Percentiles rank a stretch among this genome's conserved stretches.
phyloP scores from a whole-genome alignment of 2,888 invertebrate genomes.

The Drosophila demipolita region DNA sequence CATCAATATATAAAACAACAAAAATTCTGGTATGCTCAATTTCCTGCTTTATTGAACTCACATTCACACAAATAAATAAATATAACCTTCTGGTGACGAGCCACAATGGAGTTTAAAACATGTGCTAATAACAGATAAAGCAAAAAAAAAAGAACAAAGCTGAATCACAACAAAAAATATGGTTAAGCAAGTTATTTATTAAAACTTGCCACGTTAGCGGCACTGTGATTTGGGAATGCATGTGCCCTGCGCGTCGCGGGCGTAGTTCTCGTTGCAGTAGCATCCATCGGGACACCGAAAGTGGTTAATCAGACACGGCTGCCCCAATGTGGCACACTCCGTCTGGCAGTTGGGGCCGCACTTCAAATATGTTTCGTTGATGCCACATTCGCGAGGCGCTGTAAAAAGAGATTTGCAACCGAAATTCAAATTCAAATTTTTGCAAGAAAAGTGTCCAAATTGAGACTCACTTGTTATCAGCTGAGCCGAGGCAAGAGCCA shows the following conservation, averaged over 20 bases:
- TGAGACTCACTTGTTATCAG: slow-evolving; percentile 43
- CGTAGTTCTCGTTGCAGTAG: slow-evolving; percentile 80
- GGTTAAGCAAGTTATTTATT: slow-evolving; percentile 15
- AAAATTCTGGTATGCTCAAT: not conserved
- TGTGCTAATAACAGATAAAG: slow-evolving; percentile 4
- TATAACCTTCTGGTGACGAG: too few species aligned
- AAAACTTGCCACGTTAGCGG: not conserved
- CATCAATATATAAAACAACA: not conserved
- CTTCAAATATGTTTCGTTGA: slow-evolving; percentile 67
- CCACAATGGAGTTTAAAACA: not conserved
- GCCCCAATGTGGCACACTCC: slow-evolving; percentile 76
- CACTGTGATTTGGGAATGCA: slow-evolving; percentile 70
- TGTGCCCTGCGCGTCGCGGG: slow-evolving; percentile 63
- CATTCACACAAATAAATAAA: not conserved
- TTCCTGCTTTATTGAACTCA: not conserved
- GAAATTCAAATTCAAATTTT: not conserved
- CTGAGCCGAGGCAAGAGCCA: slow-evolving; percentile 31
- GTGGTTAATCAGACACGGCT: slow-evolving; percentile 73
- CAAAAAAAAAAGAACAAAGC: not conserved
- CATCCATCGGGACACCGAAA: slow-evolving; percentile 82
- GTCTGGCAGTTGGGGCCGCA: slow-evolving; percentile 82
- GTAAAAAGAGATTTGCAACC: not conserved
- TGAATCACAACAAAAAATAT: not conserved
- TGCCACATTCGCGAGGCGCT: slow-evolving; percentile 66
- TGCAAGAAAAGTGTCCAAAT: not conserved